These are phyloP conservation scores for Caretta caretta DNA, from an alignment of 2,113 vertebrate genomes.

Conservation along the genomic window DNA sequence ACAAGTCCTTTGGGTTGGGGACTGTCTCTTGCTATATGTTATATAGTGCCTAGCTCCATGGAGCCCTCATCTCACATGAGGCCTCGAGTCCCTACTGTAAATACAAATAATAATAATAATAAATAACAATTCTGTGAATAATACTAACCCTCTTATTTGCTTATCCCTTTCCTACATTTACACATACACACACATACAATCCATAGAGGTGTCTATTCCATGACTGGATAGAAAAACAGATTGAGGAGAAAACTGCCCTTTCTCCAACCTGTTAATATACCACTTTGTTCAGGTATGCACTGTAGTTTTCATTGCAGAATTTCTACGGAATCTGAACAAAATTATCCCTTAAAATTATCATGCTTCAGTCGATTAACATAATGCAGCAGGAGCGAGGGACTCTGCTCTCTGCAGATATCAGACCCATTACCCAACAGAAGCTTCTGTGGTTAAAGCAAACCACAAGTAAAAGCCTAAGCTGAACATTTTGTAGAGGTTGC, in stretches of 20 bases:
- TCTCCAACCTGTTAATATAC: background rate
- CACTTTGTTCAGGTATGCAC: background rate
- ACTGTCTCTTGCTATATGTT: background rate
- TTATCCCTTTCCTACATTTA: conserved; percentile 35
- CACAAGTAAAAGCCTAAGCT: background rate
- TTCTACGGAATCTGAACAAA: background rate
- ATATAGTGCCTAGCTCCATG: background rate
- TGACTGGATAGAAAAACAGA: background rate
- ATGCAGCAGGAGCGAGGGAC: background rate
- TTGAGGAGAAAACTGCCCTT: background rate
- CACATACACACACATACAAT: conserved; percentile 44
- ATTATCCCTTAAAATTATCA: background rate
- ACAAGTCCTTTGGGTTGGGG: background rate
- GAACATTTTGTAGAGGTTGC: background rate
- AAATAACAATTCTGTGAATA: background rate
- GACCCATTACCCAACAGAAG: background rate
- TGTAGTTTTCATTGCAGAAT: background rate
- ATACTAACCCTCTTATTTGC: background rate
- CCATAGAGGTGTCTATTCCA: background rate
- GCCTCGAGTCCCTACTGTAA: background rate
- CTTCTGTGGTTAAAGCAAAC: background rate
- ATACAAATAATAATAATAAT: background rate
- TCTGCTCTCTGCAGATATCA: background rate
- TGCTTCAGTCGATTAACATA: background rate
- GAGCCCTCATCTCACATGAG: background rate